A percentile compares a stretch with the other conserved stretches of the same genome.
phyloP scores from a whole-genome alignment of 2,797 vertebrate species.

The Eulemur coronatus region DNA sequence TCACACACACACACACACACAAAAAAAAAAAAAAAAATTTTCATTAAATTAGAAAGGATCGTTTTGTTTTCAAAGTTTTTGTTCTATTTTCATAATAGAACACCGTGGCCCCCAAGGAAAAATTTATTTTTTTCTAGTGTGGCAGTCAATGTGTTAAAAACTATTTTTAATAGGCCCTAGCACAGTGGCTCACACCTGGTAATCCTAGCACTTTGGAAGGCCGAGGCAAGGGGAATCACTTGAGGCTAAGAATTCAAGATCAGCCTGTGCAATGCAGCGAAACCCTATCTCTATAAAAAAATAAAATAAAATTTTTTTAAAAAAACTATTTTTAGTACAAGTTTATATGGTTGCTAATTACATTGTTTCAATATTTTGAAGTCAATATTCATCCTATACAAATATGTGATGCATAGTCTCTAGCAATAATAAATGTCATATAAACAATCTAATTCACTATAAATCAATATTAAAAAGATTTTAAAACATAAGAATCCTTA shows the following conservation, averaged over 20 bases:
- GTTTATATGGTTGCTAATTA: constrained; percentile 3
- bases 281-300: not conserved
- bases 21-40: no score
- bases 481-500: not conserved
- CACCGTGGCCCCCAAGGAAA: no score
- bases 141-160: not conserved
- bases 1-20: no score
- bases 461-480: not conserved
- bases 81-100: no score
- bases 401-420: not conserved
- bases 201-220: not conserved
- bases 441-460: not conserved
- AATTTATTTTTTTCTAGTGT: no score
- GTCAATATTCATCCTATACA: not conserved
- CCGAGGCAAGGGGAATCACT: not conserved
- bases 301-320: not conserved
- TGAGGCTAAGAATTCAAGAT: not conserved
- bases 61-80: no score
- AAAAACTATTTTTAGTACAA: not conserved
- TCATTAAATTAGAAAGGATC: no score
- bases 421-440: not conserved
- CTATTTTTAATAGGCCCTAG: not conserved
- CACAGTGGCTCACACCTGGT: not conserved
- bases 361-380: not conserved
- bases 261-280: not conserved